phyloP scores from a whole-genome alignment of 2,113 vertebrate species.

The Mobula birostris region DNA sequence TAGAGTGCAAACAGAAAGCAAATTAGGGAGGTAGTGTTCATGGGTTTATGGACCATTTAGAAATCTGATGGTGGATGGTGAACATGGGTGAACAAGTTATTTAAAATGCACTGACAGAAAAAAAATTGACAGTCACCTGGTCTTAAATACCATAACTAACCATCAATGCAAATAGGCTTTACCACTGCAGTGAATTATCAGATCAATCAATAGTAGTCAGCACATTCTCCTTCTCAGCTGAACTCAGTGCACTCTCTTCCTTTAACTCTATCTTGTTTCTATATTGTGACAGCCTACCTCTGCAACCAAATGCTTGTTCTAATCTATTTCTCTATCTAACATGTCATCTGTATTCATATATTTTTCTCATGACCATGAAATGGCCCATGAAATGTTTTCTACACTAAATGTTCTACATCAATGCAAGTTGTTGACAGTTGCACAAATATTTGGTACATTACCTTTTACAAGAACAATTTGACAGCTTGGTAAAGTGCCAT shows the following conservation, averaged over 20 bases:
- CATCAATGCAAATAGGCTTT: neutral
- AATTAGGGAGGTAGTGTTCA: too few relatives aligned
- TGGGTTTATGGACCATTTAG: too few relatives aligned
- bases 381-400: neutral
- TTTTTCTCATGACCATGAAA: neutral
- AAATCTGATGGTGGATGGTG: too few relatives aligned
- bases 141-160: neutral
- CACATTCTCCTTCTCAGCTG: neutral
- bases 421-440: neutral
- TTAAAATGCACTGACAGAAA: too few relatives aligned
- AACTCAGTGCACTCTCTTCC: neutral
- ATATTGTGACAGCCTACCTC: neutral
- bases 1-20: too few relatives aligned
- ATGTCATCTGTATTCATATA: neutral
- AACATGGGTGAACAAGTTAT: too few relatives aligned
- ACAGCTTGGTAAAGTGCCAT: neutral
- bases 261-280: neutral
- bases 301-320: neutral
- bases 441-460: neutral
- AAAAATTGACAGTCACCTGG: too few relatives aligned
- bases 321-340: neutral
- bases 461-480: neutral
- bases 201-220: neutral
- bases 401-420: neutral
- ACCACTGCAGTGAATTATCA: neutral